Base-by-base conservation (phyloP, 2,113 vertebrate species). In the Cheirogaleus medius region DNA sequence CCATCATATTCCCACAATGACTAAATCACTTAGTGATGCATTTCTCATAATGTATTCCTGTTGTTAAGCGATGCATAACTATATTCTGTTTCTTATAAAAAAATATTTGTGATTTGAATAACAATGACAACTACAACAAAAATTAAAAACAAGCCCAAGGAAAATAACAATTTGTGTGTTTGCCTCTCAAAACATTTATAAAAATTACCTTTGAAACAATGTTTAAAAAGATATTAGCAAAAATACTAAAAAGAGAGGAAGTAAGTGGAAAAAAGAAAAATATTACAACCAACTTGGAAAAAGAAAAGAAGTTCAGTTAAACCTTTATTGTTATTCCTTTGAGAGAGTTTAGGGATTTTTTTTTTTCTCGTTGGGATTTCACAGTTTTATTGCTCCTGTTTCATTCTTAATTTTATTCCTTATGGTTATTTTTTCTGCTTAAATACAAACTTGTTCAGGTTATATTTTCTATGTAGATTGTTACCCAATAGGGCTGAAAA, bases 331-430 rank as follows among this genome's bases (percentile, higher is more conserved):
- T 27, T 84, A 56, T 63, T 63, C 1, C 74, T 97, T 97, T 52
- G 39, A n/a, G 39, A 74, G 5, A 42, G 6, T 27, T 56, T 5
- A 0, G 12, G 77, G n/a, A 23, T 58, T 17, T 3, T 23, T 23
- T 60, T 77, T 21, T 29, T n/a, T n/a, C 0, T 63, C 1, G 54
- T 11, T 21, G 25, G 64, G 27, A 87, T 49, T 77, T 94, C 71
- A 56, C 37, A 49, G 11, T 56, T 73, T 96, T 82, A 84, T 74
- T 94, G 7, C 13, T 93, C 14, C 32, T 82, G 17, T 81, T 95
- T 91, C 6, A 58, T 27, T 92, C 27, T 77, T 68, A 76, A 95
- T 91, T 95, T 85, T 84, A 74, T 25, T 66, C 49, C 29, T 77
- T 58, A 58, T 58, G 12, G n/a, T 37, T 81, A 78, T 60, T 77